Evolutionary conservation across 2,888 invertebrate species (phyloP), one percentile per base, ranked within the genome.

Genomic region (Sinohyriopsis cumingii): DNA sequence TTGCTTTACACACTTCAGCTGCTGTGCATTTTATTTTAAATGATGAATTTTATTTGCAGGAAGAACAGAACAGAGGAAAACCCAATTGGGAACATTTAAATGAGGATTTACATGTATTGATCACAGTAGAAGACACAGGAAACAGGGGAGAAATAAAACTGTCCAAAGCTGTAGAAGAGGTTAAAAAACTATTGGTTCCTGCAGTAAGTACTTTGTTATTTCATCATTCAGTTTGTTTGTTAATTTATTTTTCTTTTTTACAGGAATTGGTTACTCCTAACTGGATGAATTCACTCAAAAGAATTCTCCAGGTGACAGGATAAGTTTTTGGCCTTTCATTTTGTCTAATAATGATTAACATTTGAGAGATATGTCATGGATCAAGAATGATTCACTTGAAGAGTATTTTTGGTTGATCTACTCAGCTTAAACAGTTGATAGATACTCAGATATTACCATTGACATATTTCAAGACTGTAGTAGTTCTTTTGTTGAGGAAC

Each of bases 61-160:
- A 99, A 93, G 99, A 99, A 90, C 95, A 96, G 88, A 99, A 99
- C 92, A 94, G 98, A 90, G 99, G 99, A 83, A 99, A 99, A 92
- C 98, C 99, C 80, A 99, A 99, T 92, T 99, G 99, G 99, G 99
- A 99, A 91, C 99, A 99, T 91, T 92, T 99, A 90, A 97, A 97
- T 85, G 99, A 99, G 90, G 99, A 99, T 88, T 93, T 99, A 71
- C 99, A 99, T 91, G 99, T 99, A 77, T 92, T 99, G 83, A 95
- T 99, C 87, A 99, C 98, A 83, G 99, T 99, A 53, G 99, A 99
- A 92, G 99, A 99, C 91, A 96, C 98, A 78, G 96, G 97, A 90
- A 98, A 99, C 91, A 93, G 99, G 89, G 97, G 98, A 79, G 95
- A 95, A 90, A 92, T 98, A 78, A 99, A 99, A 92, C 93, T 99